A percentile compares a stretch with the other conserved stretches of the same genome.
Conservation (phyloP, 1,140 invertebrate genomes). For the Drosophila athabasca region DNA sequence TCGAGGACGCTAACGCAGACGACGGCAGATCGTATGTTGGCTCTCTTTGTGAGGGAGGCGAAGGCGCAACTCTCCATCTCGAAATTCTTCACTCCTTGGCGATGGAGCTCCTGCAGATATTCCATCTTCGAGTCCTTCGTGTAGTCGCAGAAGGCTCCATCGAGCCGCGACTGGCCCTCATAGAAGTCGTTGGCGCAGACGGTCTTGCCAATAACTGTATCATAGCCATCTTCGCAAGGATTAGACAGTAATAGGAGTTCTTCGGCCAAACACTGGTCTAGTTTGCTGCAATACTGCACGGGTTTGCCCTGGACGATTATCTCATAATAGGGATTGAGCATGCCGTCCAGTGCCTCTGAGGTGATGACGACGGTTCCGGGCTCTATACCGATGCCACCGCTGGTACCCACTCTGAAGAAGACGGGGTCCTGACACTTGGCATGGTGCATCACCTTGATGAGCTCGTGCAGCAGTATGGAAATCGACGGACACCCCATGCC, state of each 20-base stretch:
- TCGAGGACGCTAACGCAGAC: constrained; percentile 96
- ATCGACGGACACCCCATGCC: constrained; percentile 92
- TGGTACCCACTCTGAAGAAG: constrained; percentile 91
- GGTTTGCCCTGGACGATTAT: constrained; percentile 84
- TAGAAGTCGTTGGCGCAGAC: constrained; percentile 98
- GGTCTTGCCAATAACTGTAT: constrained; percentile 93
- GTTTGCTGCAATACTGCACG: constrained; percentile 86
- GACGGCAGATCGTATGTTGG: constrained; percentile 92
- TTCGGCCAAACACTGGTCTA: constrained; percentile 90
- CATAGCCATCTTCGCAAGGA: constrained; percentile 88
- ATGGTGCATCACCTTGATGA: constrained; percentile 91
- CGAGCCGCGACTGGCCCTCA: constrained; percentile 90
- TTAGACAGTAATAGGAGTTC: constrained; percentile 89
- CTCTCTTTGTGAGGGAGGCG: constrained; percentile 94
- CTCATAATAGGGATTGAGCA: constrained; percentile 86
- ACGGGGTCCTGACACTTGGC: constrained; percentile 88
- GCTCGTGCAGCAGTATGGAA: constrained; percentile 90
- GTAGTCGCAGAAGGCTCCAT: constrained; percentile 98
- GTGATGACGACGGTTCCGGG: constrained; percentile 89
- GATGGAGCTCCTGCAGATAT: constrained; percentile 90
- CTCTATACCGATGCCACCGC: constrained; percentile 89
- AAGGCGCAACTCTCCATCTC: constrained; percentile 96
- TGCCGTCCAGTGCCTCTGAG: constrained; percentile 87
- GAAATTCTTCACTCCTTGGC: constrained; percentile 95
- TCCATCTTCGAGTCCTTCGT: constrained; percentile 90